phyloP scores from a whole-genome alignment of 2,888 invertebrate genomes.

The Pandemis corylana region DNA sequence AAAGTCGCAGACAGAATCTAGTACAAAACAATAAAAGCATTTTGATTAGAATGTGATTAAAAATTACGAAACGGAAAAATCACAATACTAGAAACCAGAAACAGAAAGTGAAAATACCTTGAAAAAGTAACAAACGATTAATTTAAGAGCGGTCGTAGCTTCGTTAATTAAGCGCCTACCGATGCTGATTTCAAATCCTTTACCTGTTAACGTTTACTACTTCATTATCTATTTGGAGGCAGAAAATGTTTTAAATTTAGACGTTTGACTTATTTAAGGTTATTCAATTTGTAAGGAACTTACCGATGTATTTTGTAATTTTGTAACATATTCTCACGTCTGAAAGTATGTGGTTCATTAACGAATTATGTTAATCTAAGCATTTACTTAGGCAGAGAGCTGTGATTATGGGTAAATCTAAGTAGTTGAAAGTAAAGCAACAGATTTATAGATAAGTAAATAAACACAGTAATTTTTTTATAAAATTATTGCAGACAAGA shows the following conservation, averaged over 20 bases:
- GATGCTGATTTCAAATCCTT: conserved; percentile 6
- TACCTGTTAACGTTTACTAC: conserved; percentile 5
- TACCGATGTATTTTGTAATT: background rate
- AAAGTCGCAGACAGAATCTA: background rate
- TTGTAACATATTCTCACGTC: background rate
- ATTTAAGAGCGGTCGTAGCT: background rate
- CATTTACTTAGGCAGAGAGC: background rate
- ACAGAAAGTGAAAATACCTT: background rate
- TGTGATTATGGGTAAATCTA: background rate
- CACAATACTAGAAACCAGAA: background rate
- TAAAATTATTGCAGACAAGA: no score
- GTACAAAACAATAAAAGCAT: background rate
- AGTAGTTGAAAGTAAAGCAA: background rate
- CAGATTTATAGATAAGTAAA: no score
- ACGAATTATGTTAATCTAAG: background rate
- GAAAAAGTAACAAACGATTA: conserved; percentile 7
- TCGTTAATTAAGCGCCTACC: conserved; percentile 5
- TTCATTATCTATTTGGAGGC: background rate
- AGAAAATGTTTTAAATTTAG: conserved; percentile 1
- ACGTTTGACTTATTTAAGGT: background rate
- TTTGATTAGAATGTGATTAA: background rate
- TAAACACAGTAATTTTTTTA: no score
- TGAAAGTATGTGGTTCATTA: background rate
- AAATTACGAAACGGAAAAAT: background rate
- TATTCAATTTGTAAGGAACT: background rate